Evolutionary conservation across 2,888 invertebrate genomes (phyloP), one percentile per base, ranked within the genome.

Genomic region (Pyrgus malvae): DNA sequence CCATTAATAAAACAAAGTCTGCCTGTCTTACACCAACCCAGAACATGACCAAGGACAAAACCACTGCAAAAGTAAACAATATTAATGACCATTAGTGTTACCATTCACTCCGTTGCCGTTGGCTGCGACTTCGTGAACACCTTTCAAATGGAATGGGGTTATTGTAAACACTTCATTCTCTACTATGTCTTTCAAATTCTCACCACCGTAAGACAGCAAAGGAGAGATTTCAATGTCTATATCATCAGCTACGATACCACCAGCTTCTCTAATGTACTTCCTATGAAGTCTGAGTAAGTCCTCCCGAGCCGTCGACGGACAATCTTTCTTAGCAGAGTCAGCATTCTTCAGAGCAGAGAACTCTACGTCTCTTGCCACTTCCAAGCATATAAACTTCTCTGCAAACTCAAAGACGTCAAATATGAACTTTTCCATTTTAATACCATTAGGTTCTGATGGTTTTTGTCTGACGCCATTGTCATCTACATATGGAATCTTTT

Each of bases 341-440:
- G 96, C 92, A 82, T 99, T 99, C 77, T 99, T 99, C 62, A 99
- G 83, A 0, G 99, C 98, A 66, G 99, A 98, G 78, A 99, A 99
- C 78, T 99, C 99, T 57, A 96, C 95, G 64, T 96, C 95, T 40
- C 99, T 93, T 0, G 95, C 92, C 0, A 97, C 96, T 85, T 99
- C 98, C 93, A 98, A 96, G 4, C 97, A 97, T 8, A 96, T 97
- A 72, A 99, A 97, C 67, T 94, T 95, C 62, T 96, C 93, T 0
- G 98, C 94, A 81, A 97, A 98, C 72, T 96, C 96, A 75, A 99
- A 99, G 0, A 99, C 98, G 81, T 99, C 99, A 78, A 99, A 99
- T 7, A 99, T 96, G 78, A 99, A 99, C 81, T 99, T 99, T 76
- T 99, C 99, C 85, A 99, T 95, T 90, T 99, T 99, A 62, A 99